Conservation (phyloP, 2,888 invertebrate genomes). For the Lapara coniferarum region DNA sequence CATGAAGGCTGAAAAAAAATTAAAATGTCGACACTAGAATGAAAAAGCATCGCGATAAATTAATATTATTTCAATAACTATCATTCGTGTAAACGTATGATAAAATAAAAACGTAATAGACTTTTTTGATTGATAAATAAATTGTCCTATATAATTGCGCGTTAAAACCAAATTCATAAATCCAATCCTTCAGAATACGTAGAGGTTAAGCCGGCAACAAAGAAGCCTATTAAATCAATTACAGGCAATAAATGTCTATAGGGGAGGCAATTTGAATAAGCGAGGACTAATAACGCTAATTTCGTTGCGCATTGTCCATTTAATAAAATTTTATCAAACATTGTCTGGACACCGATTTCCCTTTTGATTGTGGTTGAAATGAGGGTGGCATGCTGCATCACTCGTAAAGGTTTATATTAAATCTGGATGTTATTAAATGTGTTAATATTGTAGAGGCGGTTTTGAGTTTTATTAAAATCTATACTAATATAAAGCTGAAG, state of each 20-base stretch:
- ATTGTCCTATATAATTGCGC: neutral
- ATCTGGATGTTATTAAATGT: neutral
- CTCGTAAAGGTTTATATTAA: neutral
- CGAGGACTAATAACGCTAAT: constrained; percentile 70
- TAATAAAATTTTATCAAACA: constrained; percentile 72
- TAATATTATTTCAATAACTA: no score
- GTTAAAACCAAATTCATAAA: constrained; percentile 11
- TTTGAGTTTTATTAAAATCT: no score
- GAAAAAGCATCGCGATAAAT: no score
- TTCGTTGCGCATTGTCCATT: constrained; percentile 61
- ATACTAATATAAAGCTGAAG: no score
- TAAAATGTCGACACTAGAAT: no score
- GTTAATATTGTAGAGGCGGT: neutral
- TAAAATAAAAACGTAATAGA: no score
- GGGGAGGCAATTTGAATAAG: constrained; percentile 61
- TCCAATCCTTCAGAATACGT: constrained; percentile 22
- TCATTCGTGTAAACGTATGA: no score
- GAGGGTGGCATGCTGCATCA: neutral
- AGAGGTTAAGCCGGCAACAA: constrained; percentile 47
- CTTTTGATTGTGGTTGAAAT: constrained; percentile 42
- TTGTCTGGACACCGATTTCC: constrained; percentile 51
- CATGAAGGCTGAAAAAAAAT: no score
- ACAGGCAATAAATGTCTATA: constrained; percentile 62
- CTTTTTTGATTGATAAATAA: neutral
- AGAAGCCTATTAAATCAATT: constrained; percentile 76